phyloP scores from a whole-genome alignment of 1,140 invertebrate genomes.

The Apis dorsata region DNA sequence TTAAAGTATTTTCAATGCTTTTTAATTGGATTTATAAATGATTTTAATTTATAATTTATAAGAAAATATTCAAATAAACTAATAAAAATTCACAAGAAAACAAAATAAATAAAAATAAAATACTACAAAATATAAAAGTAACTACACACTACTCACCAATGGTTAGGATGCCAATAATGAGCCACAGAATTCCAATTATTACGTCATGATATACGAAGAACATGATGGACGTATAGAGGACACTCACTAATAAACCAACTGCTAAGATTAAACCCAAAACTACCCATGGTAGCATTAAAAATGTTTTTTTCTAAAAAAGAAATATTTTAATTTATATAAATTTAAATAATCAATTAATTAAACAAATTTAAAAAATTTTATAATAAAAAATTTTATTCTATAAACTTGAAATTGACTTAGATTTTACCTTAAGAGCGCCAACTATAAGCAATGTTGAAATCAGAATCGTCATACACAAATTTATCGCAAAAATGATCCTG shows the following conservation, averaged over 20 bases:
- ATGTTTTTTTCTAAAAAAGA: constrained; percentile 85
- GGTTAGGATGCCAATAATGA: constrained; percentile 83
- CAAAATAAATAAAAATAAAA: background rate
- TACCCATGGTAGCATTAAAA: constrained; percentile 91
- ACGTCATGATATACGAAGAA: constrained; percentile 84
- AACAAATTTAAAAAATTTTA: background rate
- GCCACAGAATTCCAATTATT: constrained; percentile 82
- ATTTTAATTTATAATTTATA: no score
- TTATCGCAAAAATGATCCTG: constrained; percentile 88
- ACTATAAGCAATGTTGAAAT: constrained; percentile 87
- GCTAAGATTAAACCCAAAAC: constrained; percentile 88
- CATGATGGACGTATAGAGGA: constrained; percentile 87
- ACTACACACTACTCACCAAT: constrained; percentile 79
- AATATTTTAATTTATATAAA: background rate
- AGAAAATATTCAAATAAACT: background rate
- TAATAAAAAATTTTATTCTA: constrained; percentile 16
- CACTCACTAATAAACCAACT: constrained; percentile 86
- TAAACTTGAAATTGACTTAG: background rate
- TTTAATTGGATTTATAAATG: no score
- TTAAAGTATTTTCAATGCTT: no score
- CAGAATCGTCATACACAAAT: constrained; percentile 90
- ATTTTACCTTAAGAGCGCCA: constrained; percentile 86
- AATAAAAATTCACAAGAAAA: background rate
- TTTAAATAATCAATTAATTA: background rate
- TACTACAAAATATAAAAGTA: background rate